These are phyloP conservation scores for Astropecten irregularis DNA, from an alignment of 53 echinoderm and acorn worm genomes.

Conservation along the genomic window DNA sequence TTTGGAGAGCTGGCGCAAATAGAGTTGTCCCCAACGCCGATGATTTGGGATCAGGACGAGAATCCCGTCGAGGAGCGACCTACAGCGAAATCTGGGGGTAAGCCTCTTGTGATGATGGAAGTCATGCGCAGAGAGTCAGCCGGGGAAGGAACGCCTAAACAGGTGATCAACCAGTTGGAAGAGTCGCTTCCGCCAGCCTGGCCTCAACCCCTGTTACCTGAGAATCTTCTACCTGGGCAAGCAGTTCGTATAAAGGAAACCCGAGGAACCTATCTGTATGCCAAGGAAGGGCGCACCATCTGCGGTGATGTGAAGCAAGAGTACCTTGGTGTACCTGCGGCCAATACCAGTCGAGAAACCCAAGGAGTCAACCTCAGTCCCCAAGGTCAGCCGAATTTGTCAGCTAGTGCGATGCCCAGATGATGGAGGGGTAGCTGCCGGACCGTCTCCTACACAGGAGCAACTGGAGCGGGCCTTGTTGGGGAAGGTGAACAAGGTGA, in stretches of 20 bases:
- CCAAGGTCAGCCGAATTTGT: neutral
- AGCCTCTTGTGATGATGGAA: neutral
- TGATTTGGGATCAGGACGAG: neutral
- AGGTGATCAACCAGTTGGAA: neutral
- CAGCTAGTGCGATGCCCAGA: neutral
- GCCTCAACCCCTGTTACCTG: slow-evolving; percentile 1
- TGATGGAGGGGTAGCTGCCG: neutral
- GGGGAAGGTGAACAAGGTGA: neutral
- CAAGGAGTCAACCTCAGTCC: neutral
- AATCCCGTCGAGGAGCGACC: neutral
- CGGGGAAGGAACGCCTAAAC: neutral
- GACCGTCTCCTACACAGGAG: neutral
- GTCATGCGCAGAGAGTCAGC: neutral
- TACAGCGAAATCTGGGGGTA: neutral
- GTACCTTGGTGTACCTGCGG: neutral
- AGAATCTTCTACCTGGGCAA: slow-evolving; percentile 15
- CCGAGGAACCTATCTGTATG: slow-evolving; percentile 12
- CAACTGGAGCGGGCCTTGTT: slow-evolving; percentile 10
- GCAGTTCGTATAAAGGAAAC: neutral
- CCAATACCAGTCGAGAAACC: neutral
- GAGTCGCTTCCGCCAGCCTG: neutral
- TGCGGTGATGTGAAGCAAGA: slow-evolving; percentile 2
- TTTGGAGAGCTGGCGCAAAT: neutral
- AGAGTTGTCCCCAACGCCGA: neutral
- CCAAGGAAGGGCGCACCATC: slow-evolving; percentile 5